These are phyloP conservation scores for Auanema freiburgensis DNA, from an alignment of 2,888 invertebrate genomes.

Conservation along the genomic window DNA sequence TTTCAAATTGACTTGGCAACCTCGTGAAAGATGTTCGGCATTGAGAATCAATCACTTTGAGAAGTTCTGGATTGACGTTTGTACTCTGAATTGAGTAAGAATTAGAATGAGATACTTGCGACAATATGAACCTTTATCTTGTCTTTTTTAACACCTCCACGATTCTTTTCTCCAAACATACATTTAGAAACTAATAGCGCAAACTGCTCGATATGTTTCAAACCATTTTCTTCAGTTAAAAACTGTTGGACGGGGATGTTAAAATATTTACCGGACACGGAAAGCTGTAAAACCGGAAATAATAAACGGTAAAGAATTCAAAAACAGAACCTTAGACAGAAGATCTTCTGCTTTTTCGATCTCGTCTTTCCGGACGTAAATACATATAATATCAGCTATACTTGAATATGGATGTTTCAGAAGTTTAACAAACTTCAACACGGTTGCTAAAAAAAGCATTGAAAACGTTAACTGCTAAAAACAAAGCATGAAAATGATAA, in stretches of 20 bases:
- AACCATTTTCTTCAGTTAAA: neutral
- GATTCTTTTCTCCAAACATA: slow-evolving; percentile 5
- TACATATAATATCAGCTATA: neutral
- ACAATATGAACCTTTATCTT: neutral
- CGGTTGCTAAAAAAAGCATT: no score
- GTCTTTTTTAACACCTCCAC: neutral
- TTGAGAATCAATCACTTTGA: no score
- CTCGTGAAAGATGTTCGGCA: no score
- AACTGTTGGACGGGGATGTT: neutral
- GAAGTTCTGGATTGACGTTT: no score
- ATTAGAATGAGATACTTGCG: no score
- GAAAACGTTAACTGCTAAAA: no score
- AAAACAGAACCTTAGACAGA: neutral
- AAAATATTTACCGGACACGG: neutral
- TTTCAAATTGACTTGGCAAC: no score
- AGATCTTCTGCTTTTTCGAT: neutral
- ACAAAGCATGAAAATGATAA: no score
- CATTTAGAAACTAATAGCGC: neutral
- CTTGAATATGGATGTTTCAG: neutral
- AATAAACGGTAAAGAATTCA: neutral
- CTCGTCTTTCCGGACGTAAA: neutral
- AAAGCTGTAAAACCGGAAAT: neutral
- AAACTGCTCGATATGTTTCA: neutral
- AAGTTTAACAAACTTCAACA: no score
- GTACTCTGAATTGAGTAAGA: no score